phyloP scores from a whole-genome alignment of 1,140 invertebrate species.

The Aphis craccivora region DNA sequence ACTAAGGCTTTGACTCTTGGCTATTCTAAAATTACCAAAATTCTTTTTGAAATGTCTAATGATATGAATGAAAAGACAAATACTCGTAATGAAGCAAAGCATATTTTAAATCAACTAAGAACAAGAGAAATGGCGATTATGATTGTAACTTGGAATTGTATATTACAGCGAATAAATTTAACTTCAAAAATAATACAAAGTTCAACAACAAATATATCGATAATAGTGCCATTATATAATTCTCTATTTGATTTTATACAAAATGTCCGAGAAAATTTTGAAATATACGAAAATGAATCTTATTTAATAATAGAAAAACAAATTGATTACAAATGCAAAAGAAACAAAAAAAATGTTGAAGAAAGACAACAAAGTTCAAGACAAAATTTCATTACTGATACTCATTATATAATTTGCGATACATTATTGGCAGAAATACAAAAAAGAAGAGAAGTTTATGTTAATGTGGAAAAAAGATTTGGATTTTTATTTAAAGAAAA shows the following conservation, averaged over 20 bases:
- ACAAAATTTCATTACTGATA: too few relatives aligned
- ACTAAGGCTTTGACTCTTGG: too few relatives aligned
- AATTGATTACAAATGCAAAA: conserved; percentile 3
- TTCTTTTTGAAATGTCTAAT: too few relatives aligned
- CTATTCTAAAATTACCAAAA: too few relatives aligned
- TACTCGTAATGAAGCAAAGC: background rate
- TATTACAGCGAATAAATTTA: conserved; percentile 29
- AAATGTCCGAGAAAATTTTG: conserved; percentile 28
- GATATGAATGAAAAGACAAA: too few relatives aligned
- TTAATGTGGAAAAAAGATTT: too few relatives aligned
- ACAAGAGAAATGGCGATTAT: conserved; percentile 18
- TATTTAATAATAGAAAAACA: background rate
- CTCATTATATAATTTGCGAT: too few relatives aligned
- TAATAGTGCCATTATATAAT: conserved; percentile 17
- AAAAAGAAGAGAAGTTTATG: too few relatives aligned
- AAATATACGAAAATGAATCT: conserved; percentile 3
- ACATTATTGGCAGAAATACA: too few relatives aligned
- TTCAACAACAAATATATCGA: conserved; percentile 12
- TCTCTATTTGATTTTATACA: conserved; percentile 18
- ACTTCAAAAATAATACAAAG: conserved; percentile 6
- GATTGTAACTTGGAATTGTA: background rate
- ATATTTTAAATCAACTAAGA: background rate
- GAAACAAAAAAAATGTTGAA: background rate
- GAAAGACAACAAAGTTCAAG: too few relatives aligned
- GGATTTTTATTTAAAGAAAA: too few relatives aligned